Conservation (phyloP, 2,888 invertebrate species). For the Oasisia sp. region DNA sequence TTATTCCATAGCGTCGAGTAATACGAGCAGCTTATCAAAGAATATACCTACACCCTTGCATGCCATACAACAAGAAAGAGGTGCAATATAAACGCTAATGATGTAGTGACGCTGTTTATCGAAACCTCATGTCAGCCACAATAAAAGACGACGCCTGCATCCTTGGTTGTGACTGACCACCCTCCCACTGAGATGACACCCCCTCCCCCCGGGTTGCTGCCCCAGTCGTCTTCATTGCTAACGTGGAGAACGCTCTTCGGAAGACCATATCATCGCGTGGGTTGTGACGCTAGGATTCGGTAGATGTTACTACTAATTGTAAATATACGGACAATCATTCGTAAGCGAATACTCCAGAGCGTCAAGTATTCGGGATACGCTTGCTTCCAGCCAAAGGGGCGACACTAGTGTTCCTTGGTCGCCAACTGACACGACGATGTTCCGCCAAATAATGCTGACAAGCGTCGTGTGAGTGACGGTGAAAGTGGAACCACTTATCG, state of each 20-base stretch:
- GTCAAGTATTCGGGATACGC: background rate
- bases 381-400: background rate
- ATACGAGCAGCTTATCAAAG: too few relatives aligned
- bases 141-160: background rate
- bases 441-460: background rate
- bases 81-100: background rate
- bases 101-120: background rate
- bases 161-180: background rate
- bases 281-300: background rate
- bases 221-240: background rate
- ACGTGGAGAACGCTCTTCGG: background rate
- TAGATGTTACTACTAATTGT: background rate
- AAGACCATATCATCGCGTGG: background rate
- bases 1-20: background rate
- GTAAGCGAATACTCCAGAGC: background rate
- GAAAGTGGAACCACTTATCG: background rate
- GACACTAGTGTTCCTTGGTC: background rate
- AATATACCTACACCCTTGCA: background rate
- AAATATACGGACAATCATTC: background rate
- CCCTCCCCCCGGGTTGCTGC: background rate
- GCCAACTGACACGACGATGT: background rate
- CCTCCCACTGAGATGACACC: background rate
- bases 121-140: background rate
- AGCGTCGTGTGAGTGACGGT: background rate
- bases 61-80: background rate